Evolutionary conservation across 2,113 vertebrate species (phyloP), one percentile per base, ranked within the genome.

Genomic region (Axis porcinus): DNA sequence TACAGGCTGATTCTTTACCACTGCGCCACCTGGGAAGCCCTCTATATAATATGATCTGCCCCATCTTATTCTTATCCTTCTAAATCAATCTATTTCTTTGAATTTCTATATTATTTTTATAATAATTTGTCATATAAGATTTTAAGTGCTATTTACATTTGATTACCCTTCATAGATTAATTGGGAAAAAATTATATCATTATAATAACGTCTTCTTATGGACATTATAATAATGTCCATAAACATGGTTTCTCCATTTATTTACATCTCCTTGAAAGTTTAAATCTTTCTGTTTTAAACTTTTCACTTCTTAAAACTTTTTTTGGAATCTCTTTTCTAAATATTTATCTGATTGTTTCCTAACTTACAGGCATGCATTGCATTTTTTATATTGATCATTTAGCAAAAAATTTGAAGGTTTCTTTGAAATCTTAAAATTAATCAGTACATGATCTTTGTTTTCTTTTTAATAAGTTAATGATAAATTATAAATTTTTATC

Each of bases 91-190:
- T 36, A 60, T 40, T 47, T 2, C 15, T 96, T 81, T 93, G 25
- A 3, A 85, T 81, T n/a, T 81, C 54, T 54, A 54, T 76, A 30
- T 86, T 78, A 86, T 93, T 82, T 94, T 94, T 96, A 58, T 28
- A 64, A 85, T 79, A 57, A 70, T 2, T 85, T 89, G 14, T 89
- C 62, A 91, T 6, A 52, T 62, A 81, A 54, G 50, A 78, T 60
- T 86, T 95, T 60, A 28, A 94, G 25, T 74, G 36, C 50, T 79
- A 47, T 19, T 97, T 15, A 94, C 89, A 89, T 67, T 94, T 92
- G 8, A 82, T 57, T 79, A 67, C 30, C 54, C 27, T 89, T 70
- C 25, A 70, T 78, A 86, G 67, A 78, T 91, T 90, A 90, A 95
- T 88, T 87, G 58, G 33, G 33, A 4, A 60, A 36, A 95, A 91